phyloP scores from a whole-genome alignment of 1,140 invertebrate genomes.

The Campodea augens region DNA sequence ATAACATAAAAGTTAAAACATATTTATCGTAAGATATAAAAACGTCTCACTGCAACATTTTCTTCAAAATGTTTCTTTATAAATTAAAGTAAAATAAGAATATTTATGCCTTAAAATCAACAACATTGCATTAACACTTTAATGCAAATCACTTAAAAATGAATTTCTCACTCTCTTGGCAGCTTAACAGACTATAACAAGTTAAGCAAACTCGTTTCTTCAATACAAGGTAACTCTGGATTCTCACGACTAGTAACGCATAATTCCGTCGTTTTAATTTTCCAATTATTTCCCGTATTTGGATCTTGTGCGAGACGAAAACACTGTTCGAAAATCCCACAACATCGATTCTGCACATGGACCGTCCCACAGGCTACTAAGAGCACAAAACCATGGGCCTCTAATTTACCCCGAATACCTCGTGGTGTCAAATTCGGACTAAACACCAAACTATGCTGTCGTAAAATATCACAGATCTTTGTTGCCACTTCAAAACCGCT shows the following conservation, averaged over 20 bases:
- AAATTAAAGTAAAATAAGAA: too few species aligned
- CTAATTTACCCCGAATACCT: slow-evolving; percentile 31
- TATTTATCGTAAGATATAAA: too few species aligned
- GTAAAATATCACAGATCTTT: slow-evolving; percentile 21
- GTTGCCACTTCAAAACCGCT: slow-evolving; percentile 20
- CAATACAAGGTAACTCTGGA: too few species aligned
- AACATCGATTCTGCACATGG: slow-evolving; percentile 25
- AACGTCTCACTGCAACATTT: too few species aligned
- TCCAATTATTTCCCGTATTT: slow-evolving; percentile 34
- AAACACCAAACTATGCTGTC: slow-evolving; percentile 30
- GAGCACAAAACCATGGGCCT: slow-evolving; percentile 37
- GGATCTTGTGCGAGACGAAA: slow-evolving; percentile 39
- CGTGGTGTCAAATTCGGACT: slow-evolving; percentile 33
- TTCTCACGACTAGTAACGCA: slow-evolving; percentile 5
- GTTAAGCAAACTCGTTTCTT: too few species aligned
- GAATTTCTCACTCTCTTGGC: too few species aligned
- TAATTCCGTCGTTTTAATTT: slow-evolving; percentile 30
- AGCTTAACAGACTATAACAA: too few species aligned
- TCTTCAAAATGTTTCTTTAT: too few species aligned
- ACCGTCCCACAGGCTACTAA: slow-evolving; percentile 38
- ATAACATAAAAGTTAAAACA: too few species aligned
- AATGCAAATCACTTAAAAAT: too few species aligned
- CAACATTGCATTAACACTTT: too few species aligned
- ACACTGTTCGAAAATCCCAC: slow-evolving; percentile 41
- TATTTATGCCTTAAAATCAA: too few species aligned